Evolutionary conservation across 2,888 invertebrate genomes (phyloP), one percentile per base, ranked within the genome.

Genomic region (Pachydiplax longipennis): DNA sequence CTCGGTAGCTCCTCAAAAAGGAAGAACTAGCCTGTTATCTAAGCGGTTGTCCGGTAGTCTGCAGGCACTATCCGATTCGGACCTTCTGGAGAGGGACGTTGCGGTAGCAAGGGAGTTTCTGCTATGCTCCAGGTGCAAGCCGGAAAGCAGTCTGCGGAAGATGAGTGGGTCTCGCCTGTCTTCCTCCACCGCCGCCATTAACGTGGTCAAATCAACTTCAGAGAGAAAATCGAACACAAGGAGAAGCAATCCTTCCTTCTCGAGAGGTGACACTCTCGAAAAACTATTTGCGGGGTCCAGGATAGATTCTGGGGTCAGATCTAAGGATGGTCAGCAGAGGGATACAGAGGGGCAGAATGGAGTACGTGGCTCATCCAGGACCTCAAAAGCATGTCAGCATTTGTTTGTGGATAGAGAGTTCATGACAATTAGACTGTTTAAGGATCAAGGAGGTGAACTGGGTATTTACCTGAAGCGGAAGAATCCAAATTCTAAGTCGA

Each of bases 401-500:
- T 53, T 90, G 90, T 90, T 90, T 58, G 90, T 91, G 25, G 92
- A 93, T 61, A 93, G 92, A 73, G 93, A 93, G 90, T 93, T 93
- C 91, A 93, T 93, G 91, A 92, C 92, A 22, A 92, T 93, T 90
- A 92, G 93, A 53, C 91, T 93, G 13, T 92, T 91, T 25, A 93
- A 93, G 91, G 92, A 92, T 65, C 92, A 92, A 73, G 92, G 92
- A 58, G 93, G 92, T 81, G 93, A 93, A 81, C 92, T 93, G 80
- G 93, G 93, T 22, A 92, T 93, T 15, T 92, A 93, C 91, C 93
- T 93, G 44, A 93, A 93, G 91, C 92, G 92, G 90, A 93, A 92
- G 80, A 93, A 93, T 90, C 92, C 92, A 53, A 91, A 92, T 13
- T 91, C 92, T 13, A 91, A 92, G 80, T 91, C 92, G 44, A 92